Conservation (phyloP, 2,888 invertebrate genomes). For the Serrognathus titanus region DNA sequence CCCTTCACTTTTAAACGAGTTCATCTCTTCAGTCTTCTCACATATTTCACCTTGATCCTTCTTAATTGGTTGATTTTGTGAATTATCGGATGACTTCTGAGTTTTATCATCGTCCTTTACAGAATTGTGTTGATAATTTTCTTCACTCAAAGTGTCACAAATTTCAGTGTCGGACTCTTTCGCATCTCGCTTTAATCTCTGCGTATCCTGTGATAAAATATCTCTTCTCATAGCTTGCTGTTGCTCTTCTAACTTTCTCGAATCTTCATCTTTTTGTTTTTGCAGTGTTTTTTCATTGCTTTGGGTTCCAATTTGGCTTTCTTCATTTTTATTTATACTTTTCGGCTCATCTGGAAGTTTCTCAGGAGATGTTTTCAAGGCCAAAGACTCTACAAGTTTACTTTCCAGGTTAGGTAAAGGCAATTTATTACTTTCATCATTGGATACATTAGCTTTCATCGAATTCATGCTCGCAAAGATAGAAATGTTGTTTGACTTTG, state of each 20-base stretch:
- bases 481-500: constrained; percentile 10
- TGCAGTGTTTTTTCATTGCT: background rate
- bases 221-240: constrained; percentile 24
- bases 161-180: constrained; percentile 4
- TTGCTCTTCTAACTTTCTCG: constrained; percentile 8
- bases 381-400: background rate
- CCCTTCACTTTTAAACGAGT: too few species aligned
- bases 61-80: background rate
- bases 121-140: constrained; percentile 1
- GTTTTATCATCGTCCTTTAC: background rate
- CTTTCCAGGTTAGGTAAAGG: background rate
- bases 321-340: background rate
- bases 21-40: background rate
- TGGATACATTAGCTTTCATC: background rate
- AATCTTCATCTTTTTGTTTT: constrained; percentile 16
- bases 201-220: constrained; percentile 17
- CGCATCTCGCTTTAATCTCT: constrained; percentile 8
- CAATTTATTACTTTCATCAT: background rate
- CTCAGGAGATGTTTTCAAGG: background rate
- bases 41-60: background rate
- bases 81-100: background rate
- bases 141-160: constrained; percentile 1
- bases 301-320: background rate
- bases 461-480: background rate
- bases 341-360: background rate